These are phyloP conservation scores for Chorisops tibialis DNA, from an alignment of 2,888 invertebrate species.

Conservation along the genomic window DNA sequence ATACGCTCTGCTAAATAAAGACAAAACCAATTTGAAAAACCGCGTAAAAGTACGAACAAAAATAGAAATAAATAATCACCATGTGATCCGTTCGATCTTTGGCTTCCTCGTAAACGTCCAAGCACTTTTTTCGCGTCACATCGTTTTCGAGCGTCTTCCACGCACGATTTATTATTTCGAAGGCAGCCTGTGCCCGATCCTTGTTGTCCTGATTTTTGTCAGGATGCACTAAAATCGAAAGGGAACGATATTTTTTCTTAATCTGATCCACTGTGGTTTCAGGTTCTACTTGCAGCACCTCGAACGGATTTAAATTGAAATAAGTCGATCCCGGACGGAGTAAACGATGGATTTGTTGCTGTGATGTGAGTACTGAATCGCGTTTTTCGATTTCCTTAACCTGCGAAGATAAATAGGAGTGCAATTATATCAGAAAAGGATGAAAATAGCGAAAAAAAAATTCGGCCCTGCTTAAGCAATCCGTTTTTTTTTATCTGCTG, in stretches of 20 bases:
- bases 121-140: slow-evolving; percentile 85
- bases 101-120: slow-evolving; percentile 96
- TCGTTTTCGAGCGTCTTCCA: slow-evolving; percentile 96
- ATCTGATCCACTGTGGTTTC: slow-evolving; percentile 85
- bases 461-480: too few species aligned
- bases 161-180: slow-evolving; percentile 90
- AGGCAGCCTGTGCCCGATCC: slow-evolving; percentile 89
- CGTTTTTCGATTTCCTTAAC: slow-evolving; percentile 98
- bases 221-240: slow-evolving; percentile 98
- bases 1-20: too few species aligned
- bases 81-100: slow-evolving; percentile 90
- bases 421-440: neutral
- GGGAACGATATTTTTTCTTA: slow-evolving; percentile 92
- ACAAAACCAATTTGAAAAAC: too few species aligned
- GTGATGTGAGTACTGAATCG: slow-evolving; percentile 93
- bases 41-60: too few species aligned
- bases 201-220: slow-evolving; percentile 97
- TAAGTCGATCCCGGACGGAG: slow-evolving; percentile 96
- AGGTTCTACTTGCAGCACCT: slow-evolving; percentile 86
- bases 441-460: too few species aligned
- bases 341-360: slow-evolving; percentile 95
- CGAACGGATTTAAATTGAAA: slow-evolving; percentile 96
- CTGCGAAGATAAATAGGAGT: slow-evolving; percentile 54
- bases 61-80: too few species aligned
- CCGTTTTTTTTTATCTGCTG: too few species aligned